Evolutionary conservation across 1,140 invertebrate species (phyloP).

Genomic region (Formica selysi): DNA sequence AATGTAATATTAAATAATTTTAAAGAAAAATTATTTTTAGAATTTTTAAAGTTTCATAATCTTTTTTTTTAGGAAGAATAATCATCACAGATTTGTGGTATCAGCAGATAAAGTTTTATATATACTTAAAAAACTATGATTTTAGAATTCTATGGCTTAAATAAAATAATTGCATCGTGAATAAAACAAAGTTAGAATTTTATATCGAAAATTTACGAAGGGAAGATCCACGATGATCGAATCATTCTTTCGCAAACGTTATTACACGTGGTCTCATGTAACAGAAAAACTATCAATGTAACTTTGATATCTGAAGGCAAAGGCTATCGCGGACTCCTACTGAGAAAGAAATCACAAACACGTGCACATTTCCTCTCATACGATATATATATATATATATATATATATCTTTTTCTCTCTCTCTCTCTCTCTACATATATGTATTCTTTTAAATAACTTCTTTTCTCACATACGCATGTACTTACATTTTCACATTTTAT

Average conservation of each 20-base stretch:
- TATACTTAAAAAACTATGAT: too few species aligned
- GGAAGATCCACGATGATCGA: background rate
- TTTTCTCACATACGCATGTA: slow-evolving; percentile 18
- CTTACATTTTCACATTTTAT: slow-evolving; percentile 17
- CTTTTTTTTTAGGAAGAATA: background rate
- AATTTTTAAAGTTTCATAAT: background rate
- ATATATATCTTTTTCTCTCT: slow-evolving; percentile 28
- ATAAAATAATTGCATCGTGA: background rate
- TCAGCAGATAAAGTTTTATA: too few species aligned
- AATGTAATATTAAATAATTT: background rate
- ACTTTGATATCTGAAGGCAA: slow-evolving; percentile 33
- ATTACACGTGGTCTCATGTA: too few species aligned
- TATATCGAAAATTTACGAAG: background rate
- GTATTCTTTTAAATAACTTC: slow-evolving; percentile 68
- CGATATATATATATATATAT: slow-evolving; percentile 62
- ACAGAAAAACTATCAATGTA: background rate
- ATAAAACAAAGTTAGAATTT: background rate
- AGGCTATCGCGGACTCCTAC: background rate
- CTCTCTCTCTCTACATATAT: slow-evolving; percentile 36
- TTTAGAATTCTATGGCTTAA: background rate
- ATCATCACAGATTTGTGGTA: too few species aligned
- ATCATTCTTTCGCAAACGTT: background rate
- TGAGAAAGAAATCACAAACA: slow-evolving; percentile 34
- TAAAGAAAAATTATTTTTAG: background rate
- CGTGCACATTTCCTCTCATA: slow-evolving; percentile 60